Evolutionary conservation across 2,797 vertebrate genomes (phyloP), one percentile per base, ranked within the genome.

Genomic region (Phrynocephalus forsythii): DNA sequence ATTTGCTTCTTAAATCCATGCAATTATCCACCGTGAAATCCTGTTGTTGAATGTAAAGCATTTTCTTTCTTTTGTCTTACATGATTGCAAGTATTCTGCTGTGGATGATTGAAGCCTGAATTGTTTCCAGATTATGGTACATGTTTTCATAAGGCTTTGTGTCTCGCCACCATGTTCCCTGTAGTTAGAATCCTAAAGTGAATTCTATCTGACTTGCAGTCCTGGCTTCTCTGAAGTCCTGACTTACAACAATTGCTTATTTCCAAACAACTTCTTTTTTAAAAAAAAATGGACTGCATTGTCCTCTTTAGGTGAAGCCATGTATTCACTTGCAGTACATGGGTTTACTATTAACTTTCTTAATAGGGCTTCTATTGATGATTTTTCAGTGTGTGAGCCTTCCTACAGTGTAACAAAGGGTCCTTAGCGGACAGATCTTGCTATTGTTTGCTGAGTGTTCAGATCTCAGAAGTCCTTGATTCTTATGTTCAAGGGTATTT

Each of bases 1-100:
- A 52, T 94, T 92, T 83, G 3, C 81, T 96, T 95, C 94, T 79
- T 94, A 93, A 96, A 95, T 38, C 82, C 15, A 78, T 92, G 90
- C 88, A 93, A 85, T 80, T 83, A 91, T 94, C 94, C 93, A 88
- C 79, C 90, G 87, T 91, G 84, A 94, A 92, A 84, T 94, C 81
- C 88, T 89, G 72, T 79, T 28, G 6, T 75, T 90, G 89, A 85
- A 44, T 91, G 83, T 10, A 82, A 50, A 82, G 66, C 73, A 71
- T 87, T 84, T 88, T 83, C 15, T 90, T 79, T 90, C 52, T 72
- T 73, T 79, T 82, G 87, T 85, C 85, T 88, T 85, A 81, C 66
- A 28, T 73, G 83, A 1, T 66, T 22, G 50, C 80, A 1, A 0
- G 5, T 63, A 44, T 68, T 69, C 90, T 83, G 24, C 77, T 71